Conservation (phyloP, 1,140 invertebrate genomes). For the Ceratosolen fusciceps region DNA sequence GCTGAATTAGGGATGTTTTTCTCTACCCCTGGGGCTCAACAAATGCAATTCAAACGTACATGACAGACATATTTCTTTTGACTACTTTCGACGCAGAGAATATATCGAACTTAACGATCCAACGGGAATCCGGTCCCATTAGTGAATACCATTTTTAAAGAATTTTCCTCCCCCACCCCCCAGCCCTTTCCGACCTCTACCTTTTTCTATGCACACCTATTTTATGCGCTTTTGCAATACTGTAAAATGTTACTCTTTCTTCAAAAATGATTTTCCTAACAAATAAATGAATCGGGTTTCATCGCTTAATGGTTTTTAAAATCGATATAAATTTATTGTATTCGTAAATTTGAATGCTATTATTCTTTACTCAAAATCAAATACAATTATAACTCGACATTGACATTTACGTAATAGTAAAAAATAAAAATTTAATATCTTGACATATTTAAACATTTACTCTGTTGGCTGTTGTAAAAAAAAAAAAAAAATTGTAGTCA, state of each 20-base stretch:
- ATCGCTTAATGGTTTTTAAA: neutral
- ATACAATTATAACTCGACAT: too few relatives aligned
- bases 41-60: neutral
- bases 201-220: neutral
- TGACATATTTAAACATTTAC: too few relatives aligned
- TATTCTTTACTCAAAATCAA: too few relatives aligned
- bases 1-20: neutral
- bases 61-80: constrained; percentile 24
- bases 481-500: too few relatives aligned
- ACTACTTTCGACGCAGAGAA: neutral
- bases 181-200: too few relatives aligned
- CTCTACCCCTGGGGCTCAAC: neutral
- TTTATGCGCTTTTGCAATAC: neutral
- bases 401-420: too few relatives aligned
- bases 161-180: neutral
- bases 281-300: neutral
- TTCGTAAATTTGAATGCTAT: too few relatives aligned
- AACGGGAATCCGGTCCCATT: neutral
- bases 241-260: too few relatives aligned
- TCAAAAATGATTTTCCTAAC: neutral
- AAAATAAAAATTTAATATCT: too few relatives aligned
- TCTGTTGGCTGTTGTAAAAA: too few relatives aligned
- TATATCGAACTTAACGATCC: constrained; percentile 38
- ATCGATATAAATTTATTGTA: too few relatives aligned
- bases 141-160: neutral